Conservation (phyloP, 2,888 invertebrate species). For the Pachydiplax longipennis region DNA sequence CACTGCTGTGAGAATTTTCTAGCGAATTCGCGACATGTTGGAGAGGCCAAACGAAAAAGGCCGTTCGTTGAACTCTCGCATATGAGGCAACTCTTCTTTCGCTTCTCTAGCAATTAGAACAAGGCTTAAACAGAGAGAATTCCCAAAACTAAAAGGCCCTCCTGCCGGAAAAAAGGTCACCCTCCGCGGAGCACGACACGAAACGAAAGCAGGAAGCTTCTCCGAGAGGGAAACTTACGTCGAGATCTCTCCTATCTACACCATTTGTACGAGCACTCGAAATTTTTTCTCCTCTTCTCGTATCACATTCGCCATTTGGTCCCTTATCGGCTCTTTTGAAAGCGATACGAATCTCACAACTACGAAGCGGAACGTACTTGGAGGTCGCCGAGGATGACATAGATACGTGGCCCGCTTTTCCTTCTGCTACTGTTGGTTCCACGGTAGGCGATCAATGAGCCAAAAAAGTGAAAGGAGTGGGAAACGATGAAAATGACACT, state of each 20-base stretch:
- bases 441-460: background rate
- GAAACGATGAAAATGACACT: background rate
- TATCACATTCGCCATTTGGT: background rate
- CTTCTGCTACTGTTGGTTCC: background rate
- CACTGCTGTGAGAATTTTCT: too few relatives aligned
- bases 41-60: background rate
- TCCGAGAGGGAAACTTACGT: background rate
- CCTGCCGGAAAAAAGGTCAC: background rate
- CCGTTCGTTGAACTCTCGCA: background rate
- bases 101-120: too few relatives aligned
- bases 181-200: background rate
- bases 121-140: too few relatives aligned
- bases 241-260: background rate
- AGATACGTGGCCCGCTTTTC: background rate
- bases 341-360: too few relatives aligned
- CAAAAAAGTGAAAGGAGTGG: conserved; percentile 29
- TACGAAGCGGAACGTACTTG: too few relatives aligned
- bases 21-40: too few relatives aligned
- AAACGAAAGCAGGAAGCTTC: background rate
- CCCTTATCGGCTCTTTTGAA: too few relatives aligned
- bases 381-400: background rate
- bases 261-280: background rate
- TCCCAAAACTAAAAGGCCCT: too few relatives aligned
- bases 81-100: background rate
- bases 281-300: background rate